Evolutionary conservation across 2,113 vertebrate species (phyloP).

Genomic region (Trematomus loennbergii): DNA sequence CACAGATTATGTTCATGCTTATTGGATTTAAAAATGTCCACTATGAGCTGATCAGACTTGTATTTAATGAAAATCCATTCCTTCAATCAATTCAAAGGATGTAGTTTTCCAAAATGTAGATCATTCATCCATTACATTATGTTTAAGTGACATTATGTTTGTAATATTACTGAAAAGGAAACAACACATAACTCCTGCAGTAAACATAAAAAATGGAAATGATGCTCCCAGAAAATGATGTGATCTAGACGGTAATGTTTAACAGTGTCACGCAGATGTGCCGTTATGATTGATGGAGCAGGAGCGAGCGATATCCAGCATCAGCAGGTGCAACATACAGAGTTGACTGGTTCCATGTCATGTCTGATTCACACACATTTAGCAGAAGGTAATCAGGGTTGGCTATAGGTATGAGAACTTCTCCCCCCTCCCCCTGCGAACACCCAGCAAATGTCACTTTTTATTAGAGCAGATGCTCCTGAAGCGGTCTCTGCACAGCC

Average conservation of each 20-base stretch:
- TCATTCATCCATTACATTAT: not conserved
- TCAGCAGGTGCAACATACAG: constrained; percentile 45
- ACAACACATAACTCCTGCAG: not conserved
- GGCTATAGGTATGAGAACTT: constrained; percentile 45
- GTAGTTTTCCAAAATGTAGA: not conserved
- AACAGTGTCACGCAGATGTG: constrained; percentile 49
- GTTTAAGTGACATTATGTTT: not conserved
- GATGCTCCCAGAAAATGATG: not conserved
- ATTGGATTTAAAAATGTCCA: constrained; percentile 41
- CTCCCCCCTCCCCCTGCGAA: constrained; percentile 25
- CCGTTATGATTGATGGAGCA: constrained; percentile 39
- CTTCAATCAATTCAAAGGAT: not conserved
- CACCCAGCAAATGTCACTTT: constrained; percentile 61
- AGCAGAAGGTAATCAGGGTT: constrained; percentile 50
- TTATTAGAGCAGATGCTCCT: constrained; percentile 65
- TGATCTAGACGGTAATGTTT: constrained; percentile 21
- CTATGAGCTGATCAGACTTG: constrained; percentile 28
- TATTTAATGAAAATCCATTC: constrained; percentile 17
- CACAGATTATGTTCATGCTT: constrained; percentile 39
- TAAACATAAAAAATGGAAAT: not conserved
- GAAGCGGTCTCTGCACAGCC: constrained; percentile 48
- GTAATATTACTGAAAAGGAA: not conserved
- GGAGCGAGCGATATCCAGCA: constrained; percentile 1
- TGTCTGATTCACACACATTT: constrained; percentile 12
- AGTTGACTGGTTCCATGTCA: constrained; percentile 44